Base-by-base conservation (phyloP, 1,140 invertebrate genomes). In the Heliconius melpomene region DNA sequence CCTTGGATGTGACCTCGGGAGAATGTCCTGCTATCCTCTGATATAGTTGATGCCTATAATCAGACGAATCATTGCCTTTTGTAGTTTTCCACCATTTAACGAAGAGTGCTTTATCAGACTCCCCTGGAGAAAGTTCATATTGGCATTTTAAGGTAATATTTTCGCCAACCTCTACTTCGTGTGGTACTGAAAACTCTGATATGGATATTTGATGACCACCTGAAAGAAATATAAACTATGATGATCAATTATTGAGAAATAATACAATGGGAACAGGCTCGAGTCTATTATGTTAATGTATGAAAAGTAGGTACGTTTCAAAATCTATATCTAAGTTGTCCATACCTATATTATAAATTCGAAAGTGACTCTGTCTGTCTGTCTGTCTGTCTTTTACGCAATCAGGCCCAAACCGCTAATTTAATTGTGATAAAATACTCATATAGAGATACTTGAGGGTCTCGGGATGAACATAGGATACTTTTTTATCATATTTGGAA, bases 71-170 rank as follows among this genome's bases (percentile, higher is more conserved):
- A 20, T 88, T 86, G 8, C 60, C 13, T 23, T 85, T 50, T 23
- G 88, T 88, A 26, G 83, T 89, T 86, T 86, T 90, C 91, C 91
- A 94, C 92, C 92, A 94, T 73, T 94, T 94, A 6, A 94, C 89
- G 38, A 84, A 90, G 8, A 89, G 38, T 1, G 71, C 80, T 40
- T 75, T 81, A 18, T 86, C 87, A 2, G 83, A 80, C 72, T 91
- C 90, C 11, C 79, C 77, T 5, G 78, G 73, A 26, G 40, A 78
- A 23, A 91, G 77, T 29, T 88, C 81, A 77, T 89, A 92, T 50
- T 79, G 79, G 74, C 92, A 94, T 50, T 79, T 78, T 32, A 94
- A 79, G 18, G 86, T 84, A 0, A 82, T 88, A 60, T 90, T 78
- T 9, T 86, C 77, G 0, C 90, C 91, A 1, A 79, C 79, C 77